These are phyloP conservation scores for Trachymyrmex cornetzi DNA, from an alignment of 1,140 invertebrate species.

Conservation along the genomic window DNA sequence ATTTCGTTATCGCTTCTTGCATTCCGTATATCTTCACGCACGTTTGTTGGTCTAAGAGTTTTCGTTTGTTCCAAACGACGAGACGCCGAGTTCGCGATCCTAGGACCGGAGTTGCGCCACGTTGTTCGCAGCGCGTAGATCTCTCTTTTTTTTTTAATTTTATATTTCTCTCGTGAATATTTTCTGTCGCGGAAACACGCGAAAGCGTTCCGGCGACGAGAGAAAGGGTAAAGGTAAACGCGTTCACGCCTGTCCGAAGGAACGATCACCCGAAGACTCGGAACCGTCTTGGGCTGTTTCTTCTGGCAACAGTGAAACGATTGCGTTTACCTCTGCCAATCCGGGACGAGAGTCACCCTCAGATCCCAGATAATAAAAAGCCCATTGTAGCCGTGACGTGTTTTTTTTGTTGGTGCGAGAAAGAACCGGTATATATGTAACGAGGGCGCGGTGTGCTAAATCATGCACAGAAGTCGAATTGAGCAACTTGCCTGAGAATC, in stretches of 20 bases:
- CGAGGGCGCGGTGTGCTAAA: neutral
- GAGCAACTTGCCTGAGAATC: neutral
- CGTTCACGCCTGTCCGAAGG: neutral
- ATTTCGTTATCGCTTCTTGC: conserved; percentile 24
- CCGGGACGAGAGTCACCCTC: conserved; percentile 62
- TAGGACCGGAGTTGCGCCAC: conserved; percentile 84
- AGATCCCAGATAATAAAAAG: conserved; percentile 75
- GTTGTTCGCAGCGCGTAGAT: conserved; percentile 83
- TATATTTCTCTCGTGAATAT: conserved; percentile 51
- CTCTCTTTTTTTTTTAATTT: conserved; percentile 18
- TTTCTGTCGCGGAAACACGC: conserved; percentile 68
- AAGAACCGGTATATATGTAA: neutral
- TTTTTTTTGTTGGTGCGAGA: conserved; percentile 77
- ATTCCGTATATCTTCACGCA: neutral
- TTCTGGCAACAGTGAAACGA: conserved; percentile 36
- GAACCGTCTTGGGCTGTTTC: neutral
- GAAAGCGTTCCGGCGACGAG: conserved; percentile 46
- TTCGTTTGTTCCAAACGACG: neutral
- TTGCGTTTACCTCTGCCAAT: conserved; percentile 53
- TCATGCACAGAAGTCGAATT: neutral
- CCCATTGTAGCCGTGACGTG: conserved; percentile 83
- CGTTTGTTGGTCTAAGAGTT: neutral
- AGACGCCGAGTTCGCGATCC: conserved; percentile 36
- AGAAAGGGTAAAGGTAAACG: conserved; percentile 50
- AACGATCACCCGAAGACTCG: neutral